Evolutionary conservation across 2,888 invertebrate genomes (phyloP).

Genomic region (Acleris sparsana): DNA sequence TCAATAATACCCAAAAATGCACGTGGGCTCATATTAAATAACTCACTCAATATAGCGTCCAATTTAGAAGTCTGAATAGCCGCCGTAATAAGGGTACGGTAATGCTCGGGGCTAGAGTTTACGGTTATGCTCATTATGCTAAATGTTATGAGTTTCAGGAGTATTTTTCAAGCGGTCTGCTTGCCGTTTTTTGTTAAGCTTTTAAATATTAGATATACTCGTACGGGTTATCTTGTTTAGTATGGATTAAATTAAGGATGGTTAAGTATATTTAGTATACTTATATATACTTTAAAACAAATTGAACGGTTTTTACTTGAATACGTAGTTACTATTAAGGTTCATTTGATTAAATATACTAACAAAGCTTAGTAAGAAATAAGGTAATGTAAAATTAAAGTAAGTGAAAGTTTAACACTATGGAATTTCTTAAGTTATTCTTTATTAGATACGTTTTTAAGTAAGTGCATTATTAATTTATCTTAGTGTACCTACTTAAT

Average conservation of each 20-base stretch:
- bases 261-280: too few species aligned
- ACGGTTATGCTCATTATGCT: conserved; percentile 74
- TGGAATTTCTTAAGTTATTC: too few species aligned
- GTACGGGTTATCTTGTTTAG: background rate
- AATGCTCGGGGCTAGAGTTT: conserved; percentile 58
- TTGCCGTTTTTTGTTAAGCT: conserved; percentile 27
- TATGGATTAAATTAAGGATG: conserved; percentile 4
- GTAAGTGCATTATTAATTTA: too few species aligned
- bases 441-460: too few species aligned
- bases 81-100: conserved; percentile 47
- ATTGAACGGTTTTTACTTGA: too few species aligned
- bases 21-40: conserved; percentile 78
- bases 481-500: too few species aligned
- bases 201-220: conserved; percentile 9
- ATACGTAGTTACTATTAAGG: too few species aligned
- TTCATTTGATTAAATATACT: too few species aligned
- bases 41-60: conserved; percentile 78
- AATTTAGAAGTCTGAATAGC: conserved; percentile 60
- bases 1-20: conserved; percentile 79
- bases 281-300: too few species aligned
- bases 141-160: conserved; percentile 60
- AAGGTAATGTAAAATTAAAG: too few species aligned
- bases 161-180: conserved; percentile 46
- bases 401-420: too few species aligned
- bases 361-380: too few species aligned